Evolutionary conservation across 2,113 vertebrate species (phyloP).

Genomic region (Ploceus nigricollis): DNA sequence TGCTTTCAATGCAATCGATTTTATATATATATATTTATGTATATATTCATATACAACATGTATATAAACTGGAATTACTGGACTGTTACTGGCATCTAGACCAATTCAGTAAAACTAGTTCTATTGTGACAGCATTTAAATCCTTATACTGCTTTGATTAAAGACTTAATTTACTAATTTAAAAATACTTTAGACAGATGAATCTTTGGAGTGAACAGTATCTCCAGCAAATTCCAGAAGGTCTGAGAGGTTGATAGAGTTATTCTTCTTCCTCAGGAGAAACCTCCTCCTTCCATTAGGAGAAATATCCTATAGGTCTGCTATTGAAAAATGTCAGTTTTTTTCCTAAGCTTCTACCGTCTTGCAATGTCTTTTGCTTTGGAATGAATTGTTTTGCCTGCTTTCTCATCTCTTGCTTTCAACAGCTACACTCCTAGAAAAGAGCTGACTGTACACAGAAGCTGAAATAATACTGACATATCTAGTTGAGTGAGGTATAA

Average conservation of each 20-base stretch:
- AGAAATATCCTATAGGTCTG: background rate
- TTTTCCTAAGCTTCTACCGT: background rate
- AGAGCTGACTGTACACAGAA: background rate
- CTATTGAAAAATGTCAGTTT: background rate
- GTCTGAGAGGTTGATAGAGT: background rate
- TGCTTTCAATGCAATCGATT: constrained; percentile 42
- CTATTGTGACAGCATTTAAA: background rate
- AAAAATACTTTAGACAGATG: background rate
- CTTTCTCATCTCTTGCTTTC: background rate
- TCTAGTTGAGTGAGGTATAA: background rate
- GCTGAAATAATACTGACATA: background rate
- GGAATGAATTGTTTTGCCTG: background rate
- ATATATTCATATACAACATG: background rate
- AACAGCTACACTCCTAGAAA: background rate
- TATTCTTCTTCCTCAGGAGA: background rate
- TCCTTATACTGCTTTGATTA: background rate
- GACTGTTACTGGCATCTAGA: background rate
- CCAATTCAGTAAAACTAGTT: background rate
- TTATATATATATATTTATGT: background rate
- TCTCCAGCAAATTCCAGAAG: background rate
- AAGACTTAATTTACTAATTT: background rate
- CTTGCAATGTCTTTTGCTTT: background rate
- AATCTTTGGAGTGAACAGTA: background rate
- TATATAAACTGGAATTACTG: background rate
- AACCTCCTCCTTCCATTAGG: background rate